Percentiles rank a stretch among this genome's conserved stretches.
Conservation (phyloP, 2,888 invertebrate genomes). For the Phasia obesa region DNA sequence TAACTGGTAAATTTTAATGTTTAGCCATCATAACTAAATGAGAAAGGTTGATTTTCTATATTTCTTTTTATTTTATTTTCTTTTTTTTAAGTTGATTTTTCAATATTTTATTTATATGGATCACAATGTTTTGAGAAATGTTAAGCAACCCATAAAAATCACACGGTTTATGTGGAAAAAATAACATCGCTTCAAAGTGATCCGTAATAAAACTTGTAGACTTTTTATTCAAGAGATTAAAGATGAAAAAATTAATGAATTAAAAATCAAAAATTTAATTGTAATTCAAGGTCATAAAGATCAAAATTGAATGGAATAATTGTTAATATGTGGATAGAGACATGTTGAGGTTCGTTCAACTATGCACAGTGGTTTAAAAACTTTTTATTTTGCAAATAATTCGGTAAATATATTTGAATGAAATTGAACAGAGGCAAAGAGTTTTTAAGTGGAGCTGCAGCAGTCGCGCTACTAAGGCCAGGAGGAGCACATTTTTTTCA, state of each 20-base stretch:
- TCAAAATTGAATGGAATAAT: not conserved
- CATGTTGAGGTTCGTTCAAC: no score
- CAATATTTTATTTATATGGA: constrained; percentile 52
- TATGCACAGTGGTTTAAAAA: no score
- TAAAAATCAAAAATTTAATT: constrained; percentile 22
- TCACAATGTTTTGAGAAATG: constrained; percentile 16
- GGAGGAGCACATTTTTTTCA: no score
- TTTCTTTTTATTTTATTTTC: no score
- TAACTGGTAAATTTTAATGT: constrained; percentile 56
- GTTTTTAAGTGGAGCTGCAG: no score
- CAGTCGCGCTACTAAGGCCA: no score
- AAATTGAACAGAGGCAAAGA: no score
- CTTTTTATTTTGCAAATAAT: no score
- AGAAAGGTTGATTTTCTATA: constrained; percentile 56
- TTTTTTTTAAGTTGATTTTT: no score
- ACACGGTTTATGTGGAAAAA: constrained; percentile 8
- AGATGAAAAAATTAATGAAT: constrained; percentile 14
- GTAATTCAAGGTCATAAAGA: not conserved
- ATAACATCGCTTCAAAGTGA: not conserved
- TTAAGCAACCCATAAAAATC: constrained; percentile 33
- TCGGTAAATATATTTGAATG: no score
- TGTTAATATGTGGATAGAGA: no score
- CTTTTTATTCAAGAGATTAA: constrained; percentile 32
- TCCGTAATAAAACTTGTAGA: constrained; percentile 6
- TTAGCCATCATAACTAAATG: constrained; percentile 25